Conservation (phyloP, 2,888 invertebrate species). For the Erebia aethiops region DNA sequence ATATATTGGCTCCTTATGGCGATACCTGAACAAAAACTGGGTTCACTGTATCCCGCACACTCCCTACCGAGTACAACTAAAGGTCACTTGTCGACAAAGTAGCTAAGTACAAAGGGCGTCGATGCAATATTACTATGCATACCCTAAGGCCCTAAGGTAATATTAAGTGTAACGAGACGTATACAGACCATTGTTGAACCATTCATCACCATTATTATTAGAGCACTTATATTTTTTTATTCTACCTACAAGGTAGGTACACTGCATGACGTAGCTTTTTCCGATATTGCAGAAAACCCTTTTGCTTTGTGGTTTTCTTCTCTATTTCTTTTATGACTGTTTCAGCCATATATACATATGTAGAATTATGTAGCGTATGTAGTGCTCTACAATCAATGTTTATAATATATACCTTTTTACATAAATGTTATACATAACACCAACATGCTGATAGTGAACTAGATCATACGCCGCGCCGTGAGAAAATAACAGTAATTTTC, state of each 20-base stretch:
- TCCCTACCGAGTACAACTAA: slow-evolving; percentile 50
- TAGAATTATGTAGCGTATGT: not conserved
- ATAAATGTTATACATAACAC: not conserved
- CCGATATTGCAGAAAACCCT: no score
- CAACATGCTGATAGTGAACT: slow-evolving; percentile 43
- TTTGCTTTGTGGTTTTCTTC: no score
- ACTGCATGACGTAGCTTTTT: no score
- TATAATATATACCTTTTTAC: not conserved
- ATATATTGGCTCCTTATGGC: slow-evolving; percentile 15
- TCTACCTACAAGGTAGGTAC: no score
- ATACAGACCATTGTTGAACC: slow-evolving; percentile 11
- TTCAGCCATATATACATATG: no score
- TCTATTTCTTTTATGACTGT: no score
- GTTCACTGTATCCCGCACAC: slow-evolving; percentile 34
- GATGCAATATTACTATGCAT: slow-evolving; percentile 43
- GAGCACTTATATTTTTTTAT: not conserved
- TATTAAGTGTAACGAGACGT: slow-evolving; percentile 11
- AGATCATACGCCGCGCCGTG: slow-evolving; percentile 44
- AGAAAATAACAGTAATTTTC: slow-evolving; percentile 41
- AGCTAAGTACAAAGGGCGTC: slow-evolving; percentile 56
- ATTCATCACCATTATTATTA: slow-evolving; percentile 25
- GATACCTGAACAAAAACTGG: slow-evolving; percentile 29
- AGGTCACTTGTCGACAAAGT: slow-evolving; percentile 70
- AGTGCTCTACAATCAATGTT: not conserved
- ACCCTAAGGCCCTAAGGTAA: slow-evolving; percentile 6